Evolutionary conservation across 2,888 invertebrate genomes (phyloP), one percentile per base, ranked within the genome.

Genomic region (Nemoura dubitans): DNA sequence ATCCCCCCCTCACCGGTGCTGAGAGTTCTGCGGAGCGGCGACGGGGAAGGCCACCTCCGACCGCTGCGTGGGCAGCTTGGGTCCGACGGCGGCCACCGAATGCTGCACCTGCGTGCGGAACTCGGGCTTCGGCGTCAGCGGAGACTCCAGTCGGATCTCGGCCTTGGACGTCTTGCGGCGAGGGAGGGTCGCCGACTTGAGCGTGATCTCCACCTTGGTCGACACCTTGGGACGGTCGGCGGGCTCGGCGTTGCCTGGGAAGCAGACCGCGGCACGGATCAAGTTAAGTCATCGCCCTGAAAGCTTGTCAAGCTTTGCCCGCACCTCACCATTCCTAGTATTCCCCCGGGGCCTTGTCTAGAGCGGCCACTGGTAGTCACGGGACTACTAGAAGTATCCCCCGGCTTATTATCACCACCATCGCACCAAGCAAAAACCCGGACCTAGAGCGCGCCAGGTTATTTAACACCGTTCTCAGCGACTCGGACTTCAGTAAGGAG

Each of bases 101-200:
- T 94, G 94, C 85, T 94, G 93, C 91, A 94, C 93, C 91, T 94
- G 94, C 89, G 94, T 94, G 90, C 93, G 93, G 90, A 93, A 94
- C 87, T 93, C 93, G 0, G 83, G 83, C 42, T 25, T n/a, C 1
- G 10, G 7, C 26, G 30, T 59, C 76, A 90, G 88, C 86, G 85
- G 90, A 90, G 14, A 89, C 81, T 86, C 94, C 94, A 88, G 94
- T 93, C 89, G 93, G 93, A 95, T 94, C 91, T 95, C 94, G 0
- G 95, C 93, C 91, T 94, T 94, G 82, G 94, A 92, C 2, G 94
- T 94, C 90, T 94, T 95, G 42, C 95, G 92, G 88, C 95, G 92
- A 3, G 95, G 95, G 88, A 95, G 91, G 0, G 95, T 95, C 0
- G 95, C 94, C 87, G 95, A 94, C 90, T 95, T 95, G 36, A 95